Percentiles rank a stretch among this genome's conserved stretches.
Evolutionary conservation across 2,797 vertebrate genomes (phyloP).

Genomic region (Cygnus olor): DNA sequence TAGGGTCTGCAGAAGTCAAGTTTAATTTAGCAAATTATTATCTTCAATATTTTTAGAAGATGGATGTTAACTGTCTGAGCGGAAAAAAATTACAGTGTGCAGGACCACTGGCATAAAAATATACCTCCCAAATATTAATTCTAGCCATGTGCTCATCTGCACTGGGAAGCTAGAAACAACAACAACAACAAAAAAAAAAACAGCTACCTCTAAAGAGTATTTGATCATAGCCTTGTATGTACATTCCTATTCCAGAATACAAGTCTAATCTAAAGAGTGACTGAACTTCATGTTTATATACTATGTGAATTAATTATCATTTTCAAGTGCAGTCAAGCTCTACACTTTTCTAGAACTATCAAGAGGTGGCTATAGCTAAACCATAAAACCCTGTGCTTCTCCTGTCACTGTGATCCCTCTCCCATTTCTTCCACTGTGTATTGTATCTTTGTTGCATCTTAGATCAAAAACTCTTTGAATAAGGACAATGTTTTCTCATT

Average conservation of each 20-base stretch:
- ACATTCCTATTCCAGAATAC: fast-evolving
- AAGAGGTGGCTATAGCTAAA: neutral
- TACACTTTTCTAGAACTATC: neutral
- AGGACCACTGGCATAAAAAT: neutral
- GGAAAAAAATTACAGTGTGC: neutral
- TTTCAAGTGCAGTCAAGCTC: neutral
- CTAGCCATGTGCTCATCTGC: neutral
- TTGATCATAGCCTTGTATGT: fast-evolving
- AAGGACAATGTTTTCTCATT: neutral
- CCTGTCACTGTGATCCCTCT: fast-evolving
- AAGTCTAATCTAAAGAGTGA: neutral
- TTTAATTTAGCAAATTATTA: neutral
- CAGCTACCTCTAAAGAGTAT: neutral
- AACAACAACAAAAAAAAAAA: too few relatives aligned
- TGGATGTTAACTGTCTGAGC: neutral
- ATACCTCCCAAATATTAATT: fast-evolving
- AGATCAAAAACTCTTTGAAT: neutral
- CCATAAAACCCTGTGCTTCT: neutral
- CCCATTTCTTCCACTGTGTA: neutral
- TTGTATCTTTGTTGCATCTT: neutral
- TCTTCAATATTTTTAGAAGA: neutral
- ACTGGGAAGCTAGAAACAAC: neutral
- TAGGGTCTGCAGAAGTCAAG: neutral
- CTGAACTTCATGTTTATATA: neutral
- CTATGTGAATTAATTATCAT: neutral